A percentile compares a stretch with the other conserved stretches of the same genome.
These are phyloP conservation scores for Agriopis marginaria DNA, from an alignment of 2,888 invertebrate species.

Conservation along the genomic window DNA sequence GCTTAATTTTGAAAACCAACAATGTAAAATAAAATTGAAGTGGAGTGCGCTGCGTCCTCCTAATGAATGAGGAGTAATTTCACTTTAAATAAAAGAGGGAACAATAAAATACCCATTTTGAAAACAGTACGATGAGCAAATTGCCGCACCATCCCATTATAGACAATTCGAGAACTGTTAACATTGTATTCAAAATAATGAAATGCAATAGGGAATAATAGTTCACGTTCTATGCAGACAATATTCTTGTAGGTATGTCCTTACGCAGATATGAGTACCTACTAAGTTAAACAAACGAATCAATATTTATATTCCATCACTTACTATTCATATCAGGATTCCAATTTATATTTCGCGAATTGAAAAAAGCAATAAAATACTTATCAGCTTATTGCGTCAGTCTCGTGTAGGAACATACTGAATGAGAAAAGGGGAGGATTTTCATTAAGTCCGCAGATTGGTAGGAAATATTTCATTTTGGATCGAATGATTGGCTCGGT, in stretches of 20 bases:
- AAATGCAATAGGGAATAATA: slow-evolving; percentile 50
- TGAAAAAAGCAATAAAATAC: slow-evolving; percentile 49
- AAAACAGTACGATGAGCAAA: slow-evolving; percentile 79
- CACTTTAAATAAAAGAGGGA: slow-evolving; percentile 80
- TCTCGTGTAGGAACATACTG: slow-evolving; percentile 54
- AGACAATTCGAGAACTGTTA: slow-evolving; percentile 73
- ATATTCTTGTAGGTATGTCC: not conserved
- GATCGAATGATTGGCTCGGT: slow-evolving; percentile 77
- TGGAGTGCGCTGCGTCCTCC: slow-evolving; percentile 75
- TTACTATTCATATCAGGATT: slow-evolving; percentile 48
- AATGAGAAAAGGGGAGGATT: slow-evolving; percentile 65
- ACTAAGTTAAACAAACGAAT: slow-evolving; percentile 24
- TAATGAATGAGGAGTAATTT: slow-evolving; percentile 84
- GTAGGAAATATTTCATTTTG: slow-evolving; percentile 75
- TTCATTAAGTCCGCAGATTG: slow-evolving; percentile 71
- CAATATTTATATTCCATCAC: slow-evolving; percentile 33
- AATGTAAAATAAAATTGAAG: slow-evolving; percentile 82
- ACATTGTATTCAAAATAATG: slow-evolving; percentile 67
- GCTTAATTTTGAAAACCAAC: slow-evolving; percentile 84
- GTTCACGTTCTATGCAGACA: slow-evolving; percentile 24
- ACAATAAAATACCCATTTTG: slow-evolving; percentile 81
- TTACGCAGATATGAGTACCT: not conserved
- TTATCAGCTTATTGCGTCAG: slow-evolving; percentile 47
- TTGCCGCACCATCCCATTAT: slow-evolving; percentile 76
- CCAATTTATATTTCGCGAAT: slow-evolving; percentile 48